Evolutionary conservation across 2,113 vertebrate genomes (phyloP), one percentile per base, ranked within the genome.

Genomic region (Paradisaea rubra): DNA sequence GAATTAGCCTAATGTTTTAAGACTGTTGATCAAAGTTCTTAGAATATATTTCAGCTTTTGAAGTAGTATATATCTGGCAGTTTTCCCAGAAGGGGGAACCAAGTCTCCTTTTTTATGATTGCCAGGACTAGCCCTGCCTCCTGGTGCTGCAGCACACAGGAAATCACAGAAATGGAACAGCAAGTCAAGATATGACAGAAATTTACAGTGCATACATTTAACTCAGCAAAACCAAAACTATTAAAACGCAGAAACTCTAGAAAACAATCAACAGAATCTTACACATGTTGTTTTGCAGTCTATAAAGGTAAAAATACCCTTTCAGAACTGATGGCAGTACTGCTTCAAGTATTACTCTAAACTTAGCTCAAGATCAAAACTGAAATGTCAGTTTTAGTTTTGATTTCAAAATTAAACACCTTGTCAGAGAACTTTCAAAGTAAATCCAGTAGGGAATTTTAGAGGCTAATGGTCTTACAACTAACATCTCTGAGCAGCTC

Each of bases 21-120:
- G 93, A 95, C 90, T 86, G 76, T 83, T 96, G 91, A 95, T 97
- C 94, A 93, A 95, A 90, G 91, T 83, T 95, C 76, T 78, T 49
- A 12, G 59, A 93, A 83, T 73, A 27, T 49, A 88, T 90, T 93
- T 91, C 79, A 93, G 85, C 89, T 95, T 95, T 94, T 96, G 91
- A 96, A 95, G 89, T 56, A 93, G 54, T 47, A n/a, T 17, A 15
- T 85, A 73, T 70, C 85, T 95, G 89, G 87, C 94, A 94, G 54
- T 53, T 81, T 89, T 96, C 96, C 95, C 93, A 96, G 95, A 96
- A 96, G 85, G 87, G 70, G 71, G 76, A 97, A 95, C 42, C 56
- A 70, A 80, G 81, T 45, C 50, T 65, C 54, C 64, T 57, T 73
- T 50, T 71, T 92, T 35, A 86, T 66, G 68, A 88, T 31, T 88